Base-by-base conservation (phyloP, 2,888 invertebrate species). In the Tetragonula carbonaria region DNA sequence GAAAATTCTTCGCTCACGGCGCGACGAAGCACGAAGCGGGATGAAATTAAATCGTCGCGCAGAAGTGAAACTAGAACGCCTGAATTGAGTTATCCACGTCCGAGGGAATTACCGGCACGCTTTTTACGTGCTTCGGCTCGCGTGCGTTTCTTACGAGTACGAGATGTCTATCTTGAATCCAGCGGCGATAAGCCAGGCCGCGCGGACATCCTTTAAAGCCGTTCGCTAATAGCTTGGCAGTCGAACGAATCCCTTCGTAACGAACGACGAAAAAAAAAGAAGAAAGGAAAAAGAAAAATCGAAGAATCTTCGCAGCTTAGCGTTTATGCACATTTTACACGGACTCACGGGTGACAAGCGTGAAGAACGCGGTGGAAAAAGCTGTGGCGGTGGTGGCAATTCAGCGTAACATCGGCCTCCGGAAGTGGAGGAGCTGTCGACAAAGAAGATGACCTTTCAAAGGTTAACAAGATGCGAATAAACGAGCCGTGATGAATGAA, bases 81-180 rank as follows among this genome's bases (percentile, higher is more conserved):
- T 21, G 72, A 53, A 78, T 72, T 53, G 72, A 65, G 72, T 72
- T 65, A 72, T 78, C 65, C 33, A 28, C 53, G 53, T 28, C 18
- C 18, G 51, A n/a, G 28, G 50, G 55, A 74, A 74, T 70, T 79
- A 68, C 79, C 62, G 55, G 68, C 57, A 38, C 65, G 53, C 65
- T 65, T 71, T 80, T 77, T 57, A 77, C 71, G 66, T 51, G 45
- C 51, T 67, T 16, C 5, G 65, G 71, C 21, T 80, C 80, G 82
- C 80, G 82, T 80, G 82, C 51, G 51, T 51, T 65, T 79, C 80
- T 70, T 59, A 45, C 57, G n/a, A 59, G 53, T 62, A 66, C n/a
- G 63, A 59, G 80, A 82, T 80, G 82, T 74, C 80, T 82, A 82
- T 82, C 82, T 55, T 2, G 14, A 18, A 28, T 53, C 21, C 51